Evolutionary conservation across 1,140 invertebrate species (phyloP), one percentile per base, ranked within the genome.

Genomic region (Hycleus cichorii): DNA sequence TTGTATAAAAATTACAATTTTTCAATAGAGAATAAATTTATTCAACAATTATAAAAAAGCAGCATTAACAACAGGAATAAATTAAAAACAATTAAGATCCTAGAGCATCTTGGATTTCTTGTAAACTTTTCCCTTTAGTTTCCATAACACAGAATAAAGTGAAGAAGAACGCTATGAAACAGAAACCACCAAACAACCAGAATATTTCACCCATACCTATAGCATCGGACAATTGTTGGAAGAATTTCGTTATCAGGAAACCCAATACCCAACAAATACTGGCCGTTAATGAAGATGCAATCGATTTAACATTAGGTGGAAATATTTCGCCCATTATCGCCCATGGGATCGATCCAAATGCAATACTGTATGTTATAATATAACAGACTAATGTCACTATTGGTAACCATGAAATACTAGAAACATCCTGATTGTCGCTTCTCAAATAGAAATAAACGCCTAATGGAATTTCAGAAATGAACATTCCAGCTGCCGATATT

Each of bases 331-430:
- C 85, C 78, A 91, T 85, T 27, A 94, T 80, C 1, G 89, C 81
- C 89, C 90, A 92, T 0, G 90, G 88, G 6, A 93, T 72, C 0
- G 91, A 88, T 0, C 90, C 90, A 64, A 89, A 86, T 2, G 87
- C 89, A 10, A 63, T 56, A 18, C 64, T 68, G 32, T 70, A 72
- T 7, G 61, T 58, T 4, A 68, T 48, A 18, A 70, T 69, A 46
- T 66, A 72, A 18, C 48, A 40, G 3, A 72, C 49, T 25, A 72
- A 43, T 25, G 57, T 60, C 0, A 66, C 9, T 32, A 70, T 57
- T 4, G 70, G 67, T 12, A 71, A 45, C 52, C 67, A 65, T 10
- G 53, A 64, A 3, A 70, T 43, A 0, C 44, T 42, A 25, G 50
- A 51, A 1, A 71, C 58, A 0, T 73, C 62, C 8, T 64, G 44